Evolutionary conservation across 2,113 vertebrate species (phyloP), one percentile per base, ranked within the genome.

Genomic region (Baryphthengus martii): DNA sequence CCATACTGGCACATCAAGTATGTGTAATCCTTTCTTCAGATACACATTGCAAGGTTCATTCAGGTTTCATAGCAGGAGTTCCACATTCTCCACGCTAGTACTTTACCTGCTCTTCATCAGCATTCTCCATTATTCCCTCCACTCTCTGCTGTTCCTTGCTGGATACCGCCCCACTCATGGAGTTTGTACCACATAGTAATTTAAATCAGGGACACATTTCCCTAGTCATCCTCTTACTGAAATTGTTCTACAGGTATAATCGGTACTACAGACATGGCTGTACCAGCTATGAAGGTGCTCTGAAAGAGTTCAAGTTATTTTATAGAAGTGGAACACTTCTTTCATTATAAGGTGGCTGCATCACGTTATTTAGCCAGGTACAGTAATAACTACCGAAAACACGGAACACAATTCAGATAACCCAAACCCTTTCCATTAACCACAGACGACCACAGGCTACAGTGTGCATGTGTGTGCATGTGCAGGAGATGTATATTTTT

Each of bases 401-500:
- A 87, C 9, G 25, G 88, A 88, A 50, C 29, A 71, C 66, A 89
- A 84, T 4, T 78, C 35, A 87, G 83, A 26, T n/a, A 63, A 71
- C 24, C 26, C 25, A 45, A 81, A 47, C 18, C 65, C 40, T 45
- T 61, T 26, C 17, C 8, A 7, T 63, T 77, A 73, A 84, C 21
- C 61, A 58, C 4, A 11, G 71, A 37, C 2, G 2, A 73, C 37
- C 44, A 58, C 28, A 70, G 31, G 19, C 65, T 74, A 59, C 35
- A 63, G 61, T 35, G 39, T 56, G 13, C 16, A 78, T 0, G 0
- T n/a, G 25, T 15, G 42, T 21, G 20, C 23, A 11, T 0, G 4
- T 42, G 9, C 7, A 13, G 15, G 15, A 10, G 18, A 40, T 6
- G 1, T 2, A 10, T 3, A 4, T 86, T 58, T 90, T 2, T 42